Evolutionary conservation across 2,888 invertebrate species (phyloP).

Genomic region (Neelides folsomi): DNA sequence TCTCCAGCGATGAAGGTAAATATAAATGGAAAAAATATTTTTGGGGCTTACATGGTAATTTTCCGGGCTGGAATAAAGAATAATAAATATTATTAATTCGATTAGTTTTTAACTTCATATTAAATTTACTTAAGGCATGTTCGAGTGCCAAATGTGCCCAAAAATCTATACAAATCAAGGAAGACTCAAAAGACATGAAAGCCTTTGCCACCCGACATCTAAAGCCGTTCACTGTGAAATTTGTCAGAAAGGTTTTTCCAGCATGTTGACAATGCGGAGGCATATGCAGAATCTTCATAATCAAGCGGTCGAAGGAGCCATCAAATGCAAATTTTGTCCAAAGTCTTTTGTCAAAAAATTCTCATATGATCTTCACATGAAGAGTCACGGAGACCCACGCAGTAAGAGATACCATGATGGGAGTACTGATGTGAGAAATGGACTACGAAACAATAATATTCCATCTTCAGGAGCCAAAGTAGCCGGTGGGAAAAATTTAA

Average conservation of each 20-base stretch:
- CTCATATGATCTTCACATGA: not conserved
- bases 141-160: conserved; percentile 13
- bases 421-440: too few species aligned
- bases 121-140: not conserved
- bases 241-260: conserved; percentile 18
- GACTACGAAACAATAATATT: too few species aligned
- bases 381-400: not conserved
- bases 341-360: not conserved
- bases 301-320: not conserved
- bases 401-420: too few species aligned
- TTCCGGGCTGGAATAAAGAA: too few species aligned
- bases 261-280: conserved; percentile 10
- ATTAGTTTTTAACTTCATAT: too few species aligned
- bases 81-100: too few species aligned
- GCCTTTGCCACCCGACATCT: conserved; percentile 13
- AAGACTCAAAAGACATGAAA: conserved; percentile 12
- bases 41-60: too few species aligned
- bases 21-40: too few species aligned
- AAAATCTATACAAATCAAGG: conserved; percentile 7
- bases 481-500: too few species aligned
- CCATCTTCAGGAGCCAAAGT: too few species aligned
- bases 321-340: not conserved
- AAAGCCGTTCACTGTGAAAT: conserved; percentile 9
- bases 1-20: too few species aligned
- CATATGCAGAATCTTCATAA: conserved; percentile 15